Evolutionary conservation across 2,888 invertebrate genomes (phyloP), one percentile per base, ranked within the genome.

Genomic region (Teinopalpus imperialis): DNA sequence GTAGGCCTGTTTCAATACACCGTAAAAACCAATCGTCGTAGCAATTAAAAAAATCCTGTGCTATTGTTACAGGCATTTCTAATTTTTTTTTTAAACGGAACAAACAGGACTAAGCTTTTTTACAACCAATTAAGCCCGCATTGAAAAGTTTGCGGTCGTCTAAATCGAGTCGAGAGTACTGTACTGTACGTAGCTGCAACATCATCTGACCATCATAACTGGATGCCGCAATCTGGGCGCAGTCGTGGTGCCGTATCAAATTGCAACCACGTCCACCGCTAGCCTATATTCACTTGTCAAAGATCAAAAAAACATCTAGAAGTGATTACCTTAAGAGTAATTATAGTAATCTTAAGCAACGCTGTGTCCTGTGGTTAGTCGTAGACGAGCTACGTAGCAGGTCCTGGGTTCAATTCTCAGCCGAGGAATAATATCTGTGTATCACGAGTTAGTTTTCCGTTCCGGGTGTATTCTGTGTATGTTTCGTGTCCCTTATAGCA

Each of bases 201-300:
- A 12, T 26, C 35, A 21, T 34, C 36, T 35, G 39, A 39, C 34
- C 40, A 29, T 51, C 37, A 44, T 56, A 62, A 56, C 63, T 61
- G 59, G 60, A 69, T 66, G 59, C 61, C 63, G 66, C 62, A 63
- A 56, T 47, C 47, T 24, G 35, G 32, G 64, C 57, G 67, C 60
- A 63, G 64, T 60, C 77, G 75, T 78, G 74, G 61, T 61, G 64
- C 65, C 57, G 77, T 78, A 79, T 78, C 66, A 69, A 68, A 73
- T 69, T 73, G 72, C 73, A 68, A 55, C 51, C 58, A 53, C 55
- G 61, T 56, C 53, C 52, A 46, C 53, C 46, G 48, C 52, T 62
- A 66, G 57, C 63, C 65, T 66, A 67, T 56, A 59, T 70, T 64
- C 54, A 27, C n/a, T 8, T 26, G 1, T 12, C 3, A 5, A 8